phyloP scores from a whole-genome alignment of 1,140 invertebrate genomes.

The Pseudomyrmex flavicornis region DNA sequence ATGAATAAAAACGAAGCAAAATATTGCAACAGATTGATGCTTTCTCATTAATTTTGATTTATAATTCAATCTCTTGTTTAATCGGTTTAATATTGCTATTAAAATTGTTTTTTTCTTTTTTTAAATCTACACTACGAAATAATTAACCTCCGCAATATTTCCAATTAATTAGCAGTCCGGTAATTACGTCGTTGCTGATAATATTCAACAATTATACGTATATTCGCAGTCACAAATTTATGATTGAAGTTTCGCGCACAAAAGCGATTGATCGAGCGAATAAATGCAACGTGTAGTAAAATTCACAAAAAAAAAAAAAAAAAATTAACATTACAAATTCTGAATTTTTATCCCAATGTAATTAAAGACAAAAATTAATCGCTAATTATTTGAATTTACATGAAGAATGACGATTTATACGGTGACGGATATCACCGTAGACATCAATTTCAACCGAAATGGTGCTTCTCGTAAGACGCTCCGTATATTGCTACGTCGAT shows the following conservation, averaged over 20 bases:
- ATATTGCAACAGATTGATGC: neutral
- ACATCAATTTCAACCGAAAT: constrained; percentile 19
- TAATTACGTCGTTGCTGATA: neutral
- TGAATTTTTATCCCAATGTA: no score
- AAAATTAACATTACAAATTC: no score
- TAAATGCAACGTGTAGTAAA: neutral
- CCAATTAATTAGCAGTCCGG: constrained; percentile 13
- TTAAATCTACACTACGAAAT: neutral
- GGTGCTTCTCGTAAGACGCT: constrained; percentile 17
- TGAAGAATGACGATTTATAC: no score
- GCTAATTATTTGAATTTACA: no score
- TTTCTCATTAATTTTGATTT: neutral
- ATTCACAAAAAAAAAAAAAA: neutral
- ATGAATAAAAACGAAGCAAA: neutral
- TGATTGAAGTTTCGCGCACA: neutral
- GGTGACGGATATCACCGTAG: neutral
- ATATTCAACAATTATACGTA: neutral
- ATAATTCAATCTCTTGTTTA: neutral
- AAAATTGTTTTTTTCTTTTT: neutral
- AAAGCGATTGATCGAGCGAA: neutral
- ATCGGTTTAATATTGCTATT: neutral
- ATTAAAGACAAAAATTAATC: no score
- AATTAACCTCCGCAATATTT: neutral
- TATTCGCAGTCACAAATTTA: neutral
- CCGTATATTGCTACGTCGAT: neutral